Percentiles rank a stretch among this genome's conserved stretches.
Evolutionary conservation across 2,113 vertebrate genomes (phyloP).

Genomic region (Paedocypris sp.): DNA sequence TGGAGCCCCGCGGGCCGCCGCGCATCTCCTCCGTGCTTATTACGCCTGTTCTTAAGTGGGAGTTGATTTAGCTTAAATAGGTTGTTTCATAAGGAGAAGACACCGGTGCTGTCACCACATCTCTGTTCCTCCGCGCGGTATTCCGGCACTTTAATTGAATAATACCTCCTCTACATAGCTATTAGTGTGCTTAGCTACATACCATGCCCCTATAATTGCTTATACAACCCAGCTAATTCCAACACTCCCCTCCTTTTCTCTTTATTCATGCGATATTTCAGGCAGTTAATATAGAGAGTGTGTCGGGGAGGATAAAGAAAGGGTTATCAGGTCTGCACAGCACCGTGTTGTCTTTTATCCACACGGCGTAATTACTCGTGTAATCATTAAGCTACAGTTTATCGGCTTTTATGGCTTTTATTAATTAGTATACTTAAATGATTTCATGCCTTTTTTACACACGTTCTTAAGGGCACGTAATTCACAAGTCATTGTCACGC

Average conservation of each 20-base stretch:
- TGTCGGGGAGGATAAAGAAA: conserved; percentile 32
- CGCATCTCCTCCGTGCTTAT: conserved; percentile 71
- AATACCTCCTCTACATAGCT: conserved; percentile 65
- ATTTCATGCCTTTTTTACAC: conserved; percentile 32
- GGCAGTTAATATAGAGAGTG: conserved; percentile 40
- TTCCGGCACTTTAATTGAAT: conserved; percentile 78
- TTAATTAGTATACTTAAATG: conserved; percentile 33
- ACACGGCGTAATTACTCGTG: conserved; percentile 27
- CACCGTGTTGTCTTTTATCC: conserved; percentile 34
- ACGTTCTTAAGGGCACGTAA: conserved; percentile 29
- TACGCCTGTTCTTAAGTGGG: conserved; percentile 82
- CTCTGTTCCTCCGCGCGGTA: conserved; percentile 64
- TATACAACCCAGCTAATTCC: conserved; percentile 61
- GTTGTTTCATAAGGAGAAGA: conserved; percentile 80
- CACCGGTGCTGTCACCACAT: conserved; percentile 60
- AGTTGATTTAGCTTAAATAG: conserved; percentile 90
- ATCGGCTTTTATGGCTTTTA: conserved; percentile 34
- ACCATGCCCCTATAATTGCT: conserved; percentile 65
- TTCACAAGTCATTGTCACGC: conserved; percentile 26
- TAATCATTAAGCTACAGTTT: conserved; percentile 38
- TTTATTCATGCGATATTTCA: conserved; percentile 44
- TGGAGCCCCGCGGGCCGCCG: conserved; percentile 75
- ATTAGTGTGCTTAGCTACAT: conserved; percentile 64
- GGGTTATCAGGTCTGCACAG: conserved; percentile 33
- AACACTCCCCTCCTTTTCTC: conserved; percentile 32